Conservation (phyloP, 2,113 vertebrate species). For the Ardeotis arabs region DNA sequence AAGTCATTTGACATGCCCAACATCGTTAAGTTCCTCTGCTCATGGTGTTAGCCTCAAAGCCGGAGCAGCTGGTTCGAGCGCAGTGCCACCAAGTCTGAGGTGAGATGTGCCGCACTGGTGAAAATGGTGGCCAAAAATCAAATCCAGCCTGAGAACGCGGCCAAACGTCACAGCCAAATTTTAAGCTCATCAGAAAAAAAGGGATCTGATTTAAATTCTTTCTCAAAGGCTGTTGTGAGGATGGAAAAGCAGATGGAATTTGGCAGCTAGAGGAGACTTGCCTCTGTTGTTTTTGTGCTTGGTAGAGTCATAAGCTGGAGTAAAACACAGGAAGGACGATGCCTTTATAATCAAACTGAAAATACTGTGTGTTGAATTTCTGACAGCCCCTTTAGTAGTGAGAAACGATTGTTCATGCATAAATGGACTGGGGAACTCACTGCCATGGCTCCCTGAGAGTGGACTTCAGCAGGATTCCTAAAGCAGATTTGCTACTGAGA, state of each 20-base stretch:
- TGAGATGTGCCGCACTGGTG: neutral
- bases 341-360: neutral
- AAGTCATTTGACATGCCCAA: neutral
- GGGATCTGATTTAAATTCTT: conserved; percentile 23
- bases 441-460: neutral
- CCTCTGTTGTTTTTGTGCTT: neutral
- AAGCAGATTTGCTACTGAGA: neutral
- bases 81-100: neutral
- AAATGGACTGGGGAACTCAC: neutral
- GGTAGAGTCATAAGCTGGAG: neutral
- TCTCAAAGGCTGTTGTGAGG: neutral
- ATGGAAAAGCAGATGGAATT: conserved; percentile 38
- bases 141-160: neutral
- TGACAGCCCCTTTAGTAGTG: neutral
- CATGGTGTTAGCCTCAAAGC: neutral
- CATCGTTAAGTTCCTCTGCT: neutral
- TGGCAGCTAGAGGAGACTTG: neutral
- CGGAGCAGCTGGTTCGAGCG: conserved; percentile 2
- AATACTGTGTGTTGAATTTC: neutral
- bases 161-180: conserved; percentile 9
- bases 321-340: neutral
- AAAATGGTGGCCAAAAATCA: neutral
- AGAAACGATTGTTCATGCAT: neutral
- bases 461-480: neutral
- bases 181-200: neutral